Evolutionary conservation across 2,797 vertebrate genomes (phyloP).

Genomic region (Coilia nasus): DNA sequence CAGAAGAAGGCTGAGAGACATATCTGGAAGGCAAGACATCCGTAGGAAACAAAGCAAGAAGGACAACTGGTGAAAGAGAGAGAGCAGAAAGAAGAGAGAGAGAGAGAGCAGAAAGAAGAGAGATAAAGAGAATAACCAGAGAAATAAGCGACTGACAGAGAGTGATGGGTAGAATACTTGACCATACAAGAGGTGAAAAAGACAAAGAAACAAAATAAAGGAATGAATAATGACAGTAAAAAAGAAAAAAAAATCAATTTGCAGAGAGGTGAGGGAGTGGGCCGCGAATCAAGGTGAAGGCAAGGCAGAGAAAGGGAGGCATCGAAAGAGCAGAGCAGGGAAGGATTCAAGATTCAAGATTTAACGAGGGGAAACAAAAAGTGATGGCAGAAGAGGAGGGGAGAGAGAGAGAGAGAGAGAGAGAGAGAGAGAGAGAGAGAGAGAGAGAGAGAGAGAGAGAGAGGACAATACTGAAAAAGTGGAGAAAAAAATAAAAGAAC

Average conservation of each 20-base stretch:
- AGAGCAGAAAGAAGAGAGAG: neutral
- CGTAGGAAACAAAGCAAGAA: neutral
- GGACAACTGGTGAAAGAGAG: neutral
- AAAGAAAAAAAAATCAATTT: no score
- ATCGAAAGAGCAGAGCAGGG: neutral
- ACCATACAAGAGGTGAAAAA: neutral
- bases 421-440: no score
- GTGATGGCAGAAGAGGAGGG: neutral
- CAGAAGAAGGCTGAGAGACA: neutral
- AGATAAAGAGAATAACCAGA: neutral
- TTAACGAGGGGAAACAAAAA: neutral
- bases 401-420: no score
- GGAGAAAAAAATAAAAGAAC: no score
- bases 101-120: neutral
- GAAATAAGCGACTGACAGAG: neutral
- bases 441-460: no score
- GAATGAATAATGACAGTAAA: no score
- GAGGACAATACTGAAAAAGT: no score
- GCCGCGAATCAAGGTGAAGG: no score
- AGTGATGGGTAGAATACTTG: constrained; percentile 9
- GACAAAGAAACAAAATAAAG: neutral
- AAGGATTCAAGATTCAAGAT: neutral
- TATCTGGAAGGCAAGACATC: no score
- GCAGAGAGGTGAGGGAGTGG: no score
- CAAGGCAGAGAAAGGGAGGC: no score